These are phyloP conservation scores for Eidolon dupreanum DNA, from an alignment of 2,797 vertebrate species.

Conservation along the genomic window DNA sequence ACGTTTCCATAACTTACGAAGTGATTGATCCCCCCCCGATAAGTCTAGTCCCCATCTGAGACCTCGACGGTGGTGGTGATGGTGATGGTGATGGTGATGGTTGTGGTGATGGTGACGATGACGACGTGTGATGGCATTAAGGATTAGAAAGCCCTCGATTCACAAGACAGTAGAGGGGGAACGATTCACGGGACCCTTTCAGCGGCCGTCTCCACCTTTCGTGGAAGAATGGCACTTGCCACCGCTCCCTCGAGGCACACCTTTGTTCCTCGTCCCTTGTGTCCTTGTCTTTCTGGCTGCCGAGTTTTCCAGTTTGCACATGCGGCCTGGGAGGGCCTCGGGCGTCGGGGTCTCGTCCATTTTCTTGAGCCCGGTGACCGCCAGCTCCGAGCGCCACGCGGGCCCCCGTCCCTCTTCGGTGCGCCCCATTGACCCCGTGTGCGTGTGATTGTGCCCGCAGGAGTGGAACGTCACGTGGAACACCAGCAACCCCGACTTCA, in stretches of 20 bases:
- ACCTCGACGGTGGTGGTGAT: too few relatives aligned
- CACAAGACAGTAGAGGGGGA: not conserved
- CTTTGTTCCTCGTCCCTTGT: not conserved
- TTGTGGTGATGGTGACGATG: not conserved
- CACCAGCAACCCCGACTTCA: slow-evolving; percentile 92
- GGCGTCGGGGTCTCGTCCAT: not conserved
- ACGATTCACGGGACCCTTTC: not conserved
- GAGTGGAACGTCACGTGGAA: slow-evolving; percentile 95
- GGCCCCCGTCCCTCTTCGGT: too few relatives aligned
- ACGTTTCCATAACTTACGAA: too few relatives aligned
- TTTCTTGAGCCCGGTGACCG: accelerated
- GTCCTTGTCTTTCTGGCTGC: not conserved
- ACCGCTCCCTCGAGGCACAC: too few relatives aligned
- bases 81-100: accelerated
- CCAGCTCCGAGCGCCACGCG: accelerated
- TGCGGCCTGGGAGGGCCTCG: not conserved
- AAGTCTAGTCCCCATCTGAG: too few relatives aligned
- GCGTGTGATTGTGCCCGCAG: slow-evolving; percentile 80
- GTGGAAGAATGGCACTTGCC: not conserved
- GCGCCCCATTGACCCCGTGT: not conserved
- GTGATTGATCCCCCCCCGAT: too few relatives aligned
- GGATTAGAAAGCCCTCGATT: not conserved
- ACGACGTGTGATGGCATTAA: too few relatives aligned
- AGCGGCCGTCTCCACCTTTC: not conserved
- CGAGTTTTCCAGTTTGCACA: accelerated